These are phyloP conservation scores for Drosophila lacteicornis DNA, from an alignment of 1,140 invertebrate species.

Conservation along the genomic window DNA sequence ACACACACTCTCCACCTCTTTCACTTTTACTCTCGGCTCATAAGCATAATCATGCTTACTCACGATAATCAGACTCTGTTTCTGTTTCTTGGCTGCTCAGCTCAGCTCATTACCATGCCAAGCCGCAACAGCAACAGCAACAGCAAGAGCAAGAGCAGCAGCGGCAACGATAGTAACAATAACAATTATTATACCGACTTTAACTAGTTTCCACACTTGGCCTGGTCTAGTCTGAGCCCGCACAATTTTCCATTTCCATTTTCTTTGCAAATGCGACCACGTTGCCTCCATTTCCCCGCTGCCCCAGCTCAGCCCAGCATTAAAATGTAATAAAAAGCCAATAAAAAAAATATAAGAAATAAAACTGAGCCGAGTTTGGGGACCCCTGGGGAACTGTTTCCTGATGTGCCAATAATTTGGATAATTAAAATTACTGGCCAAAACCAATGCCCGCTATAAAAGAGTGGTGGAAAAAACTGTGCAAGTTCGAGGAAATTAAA, in stretches of 20 bases:
- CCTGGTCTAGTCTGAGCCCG: conserved; percentile 76
- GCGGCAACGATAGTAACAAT: conserved; percentile 61
- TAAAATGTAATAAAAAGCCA: conserved; percentile 22
- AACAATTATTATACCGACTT: conserved; percentile 79
- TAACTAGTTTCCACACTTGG: conserved; percentile 83
- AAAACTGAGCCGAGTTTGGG: conserved; percentile 1
- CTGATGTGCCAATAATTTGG: conserved; percentile 43
- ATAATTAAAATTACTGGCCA: conserved; percentile 43
- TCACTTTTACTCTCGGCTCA: conserved; percentile 77
- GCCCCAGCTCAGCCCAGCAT: conserved; percentile 10
- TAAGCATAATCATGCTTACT: conserved; percentile 81
- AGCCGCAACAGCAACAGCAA: conserved; percentile 33
- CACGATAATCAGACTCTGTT: conserved; percentile 76
- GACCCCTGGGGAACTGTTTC: conserved; percentile 15
- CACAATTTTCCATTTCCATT: conserved; percentile 80
- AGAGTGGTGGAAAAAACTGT: background rate
- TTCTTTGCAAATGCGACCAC: conserved; percentile 80
- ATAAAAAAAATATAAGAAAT: background rate
- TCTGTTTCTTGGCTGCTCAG: conserved; percentile 50
- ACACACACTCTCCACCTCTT: conserved; percentile 44
- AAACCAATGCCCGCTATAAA: background rate
- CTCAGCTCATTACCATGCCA: conserved; percentile 74
- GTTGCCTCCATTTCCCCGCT: conserved; percentile 12
- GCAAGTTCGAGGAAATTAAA: background rate
- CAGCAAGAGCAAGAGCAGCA: conserved; percentile 19